Evolutionary conservation across 2,113 vertebrate genomes (phyloP).

Genomic region (Trematocara zebra): DNA sequence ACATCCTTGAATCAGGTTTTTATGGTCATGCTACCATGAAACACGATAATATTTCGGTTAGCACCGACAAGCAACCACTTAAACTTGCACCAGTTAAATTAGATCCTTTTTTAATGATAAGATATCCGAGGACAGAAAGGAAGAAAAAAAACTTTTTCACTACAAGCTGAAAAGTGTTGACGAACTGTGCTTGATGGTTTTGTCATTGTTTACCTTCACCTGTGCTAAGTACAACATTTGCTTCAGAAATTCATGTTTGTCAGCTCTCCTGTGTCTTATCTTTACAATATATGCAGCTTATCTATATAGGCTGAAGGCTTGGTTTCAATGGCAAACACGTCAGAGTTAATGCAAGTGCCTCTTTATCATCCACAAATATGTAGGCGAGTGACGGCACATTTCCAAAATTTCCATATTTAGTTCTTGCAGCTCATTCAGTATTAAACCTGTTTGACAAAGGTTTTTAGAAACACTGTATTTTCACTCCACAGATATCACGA

Average conservation of each 20-base stretch:
- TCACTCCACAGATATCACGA: accelerated
- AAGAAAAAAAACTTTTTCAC: accelerated
- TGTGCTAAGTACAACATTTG: neutral
- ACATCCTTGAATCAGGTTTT: neutral
- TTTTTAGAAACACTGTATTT: accelerated
- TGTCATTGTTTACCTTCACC: neutral
- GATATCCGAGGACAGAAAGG: neutral
- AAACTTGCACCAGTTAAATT: neutral
- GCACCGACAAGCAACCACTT: accelerated
- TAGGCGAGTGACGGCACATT: neutral
- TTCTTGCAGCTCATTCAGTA: neutral
- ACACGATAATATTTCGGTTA: neutral
- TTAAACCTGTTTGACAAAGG: neutral
- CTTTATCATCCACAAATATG: neutral
- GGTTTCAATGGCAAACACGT: neutral
- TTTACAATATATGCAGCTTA: neutral
- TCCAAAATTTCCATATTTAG: neutral
- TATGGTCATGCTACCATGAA: accelerated
- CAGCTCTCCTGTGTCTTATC: no score
- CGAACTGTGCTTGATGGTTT: neutral
- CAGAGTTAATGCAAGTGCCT: neutral
- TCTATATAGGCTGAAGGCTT: neutral
- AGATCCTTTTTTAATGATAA: neutral
- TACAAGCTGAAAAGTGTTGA: neutral
- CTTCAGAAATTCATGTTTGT: no score